Evolutionary conservation across 53 echinoderm and acorn worm species (phyloP).

Genomic region (Temnopleurus reevesii): DNA sequence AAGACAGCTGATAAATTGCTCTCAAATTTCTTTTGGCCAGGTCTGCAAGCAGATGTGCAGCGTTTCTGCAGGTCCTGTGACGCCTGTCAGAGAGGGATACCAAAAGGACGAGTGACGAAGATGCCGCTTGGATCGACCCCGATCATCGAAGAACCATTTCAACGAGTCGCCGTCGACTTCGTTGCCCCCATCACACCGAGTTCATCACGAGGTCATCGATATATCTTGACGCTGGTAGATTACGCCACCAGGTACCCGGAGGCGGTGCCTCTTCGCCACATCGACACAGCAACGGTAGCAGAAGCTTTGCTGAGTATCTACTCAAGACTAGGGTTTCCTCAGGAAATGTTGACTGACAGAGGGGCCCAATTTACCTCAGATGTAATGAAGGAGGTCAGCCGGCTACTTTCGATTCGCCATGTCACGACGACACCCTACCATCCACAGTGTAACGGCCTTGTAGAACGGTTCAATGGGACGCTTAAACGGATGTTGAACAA

Average conservation of each 20-base stretch:
- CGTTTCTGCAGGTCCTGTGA: slow-evolving; percentile 65
- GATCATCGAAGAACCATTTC: slow-evolving; percentile 4
- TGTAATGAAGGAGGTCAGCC: slow-evolving; percentile 59
- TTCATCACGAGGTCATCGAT: neutral
- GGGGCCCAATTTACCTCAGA: slow-evolving; percentile 60
- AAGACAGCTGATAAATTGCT: slow-evolving; percentile 44
- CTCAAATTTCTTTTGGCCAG: slow-evolving; percentile 51
- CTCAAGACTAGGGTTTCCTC: slow-evolving; percentile 40
- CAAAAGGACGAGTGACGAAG: neutral
- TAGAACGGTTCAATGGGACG: slow-evolving; percentile 57
- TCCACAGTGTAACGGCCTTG: slow-evolving; percentile 46
- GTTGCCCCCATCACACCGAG: slow-evolving; percentile 28
- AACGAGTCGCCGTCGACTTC: neutral
- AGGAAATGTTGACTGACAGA: slow-evolving; percentile 61
- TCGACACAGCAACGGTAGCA: neutral
- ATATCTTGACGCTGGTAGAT: neutral
- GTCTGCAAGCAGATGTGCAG: slow-evolving; percentile 38
- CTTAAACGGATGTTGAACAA: slow-evolving; percentile 56
- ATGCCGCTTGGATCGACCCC: neutral
- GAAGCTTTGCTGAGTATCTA: slow-evolving; percentile 6
- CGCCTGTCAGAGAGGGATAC: slow-evolving; percentile 22
- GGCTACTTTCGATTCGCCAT: slow-evolving; percentile 43
- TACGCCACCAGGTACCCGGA: slow-evolving; percentile 1
- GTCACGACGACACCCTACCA: slow-evolving; percentile 62
- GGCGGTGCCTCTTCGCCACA: neutral